Conservation (phyloP, 2,888 invertebrate species). For the Trichopria drosophilae region DNA sequence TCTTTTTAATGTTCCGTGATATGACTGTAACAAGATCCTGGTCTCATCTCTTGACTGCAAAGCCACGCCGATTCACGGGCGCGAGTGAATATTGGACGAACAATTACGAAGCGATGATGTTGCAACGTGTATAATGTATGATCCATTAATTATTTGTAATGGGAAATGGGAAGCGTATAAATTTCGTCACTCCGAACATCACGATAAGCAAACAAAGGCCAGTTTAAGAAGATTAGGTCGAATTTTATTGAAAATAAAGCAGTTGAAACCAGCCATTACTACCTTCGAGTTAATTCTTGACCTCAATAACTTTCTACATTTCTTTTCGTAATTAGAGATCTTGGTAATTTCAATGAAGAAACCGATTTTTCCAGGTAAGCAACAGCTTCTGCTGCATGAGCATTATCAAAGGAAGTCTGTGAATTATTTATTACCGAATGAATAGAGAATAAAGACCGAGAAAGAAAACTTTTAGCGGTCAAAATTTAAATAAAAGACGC, state of each 20-base stretch:
- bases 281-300: conserved; percentile 35
- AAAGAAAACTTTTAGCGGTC: conserved; percentile 24
- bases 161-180: conserved; percentile 34
- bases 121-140: conserved; percentile 33
- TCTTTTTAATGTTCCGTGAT: no score
- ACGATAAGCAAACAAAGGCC: conserved; percentile 34
- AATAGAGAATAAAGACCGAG: no score
- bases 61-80: no score
- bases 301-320: conserved; percentile 28
- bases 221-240: conserved; percentile 33
- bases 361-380: conserved; percentile 28
- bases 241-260: conserved; percentile 22
- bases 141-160: conserved; percentile 34
- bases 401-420: conserved; percentile 32
- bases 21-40: no score
- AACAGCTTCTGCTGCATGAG: conserved; percentile 32
- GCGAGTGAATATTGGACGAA: no score
- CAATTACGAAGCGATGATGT: conserved; percentile 37
- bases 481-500: no score
- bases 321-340: conserved; percentile 26
- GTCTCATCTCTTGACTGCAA: no score
- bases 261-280: conserved; percentile 24
- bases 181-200: conserved; percentile 29
- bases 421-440: conserved; percentile 27
- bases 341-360: conserved; percentile 19